Percentiles rank a stretch among this genome's conserved stretches.
phyloP scores from a whole-genome alignment of 2,888 invertebrate genomes.

The Phyto melanocephala region DNA sequence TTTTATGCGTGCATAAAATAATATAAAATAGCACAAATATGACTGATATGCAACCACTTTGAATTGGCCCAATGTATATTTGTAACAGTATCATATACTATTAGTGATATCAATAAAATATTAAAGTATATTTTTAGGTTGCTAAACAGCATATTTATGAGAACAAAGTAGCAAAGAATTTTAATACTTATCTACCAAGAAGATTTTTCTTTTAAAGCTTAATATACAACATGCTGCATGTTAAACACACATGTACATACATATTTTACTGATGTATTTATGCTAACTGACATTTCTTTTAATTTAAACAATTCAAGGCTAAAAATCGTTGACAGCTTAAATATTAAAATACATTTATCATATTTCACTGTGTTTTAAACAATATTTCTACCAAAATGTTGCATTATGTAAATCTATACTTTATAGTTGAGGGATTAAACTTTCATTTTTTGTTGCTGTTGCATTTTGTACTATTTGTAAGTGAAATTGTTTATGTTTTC shows the following conservation, averaged over 20 bases:
- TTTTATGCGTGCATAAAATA: too few relatives aligned
- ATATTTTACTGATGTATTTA: not conserved
- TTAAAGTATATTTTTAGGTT: not conserved
- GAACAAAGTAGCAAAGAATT: not conserved
- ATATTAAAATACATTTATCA: slow-evolving; percentile 49
- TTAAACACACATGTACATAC: not conserved
- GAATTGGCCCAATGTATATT: too few relatives aligned
- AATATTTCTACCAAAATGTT: not conserved
- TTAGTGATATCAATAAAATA: not conserved
- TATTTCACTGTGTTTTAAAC: slow-evolving; percentile 22
- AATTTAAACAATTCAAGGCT: slow-evolving; percentile 43
- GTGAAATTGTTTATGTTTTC: not conserved
- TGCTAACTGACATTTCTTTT: not conserved
- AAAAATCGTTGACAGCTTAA: slow-evolving; percentile 47
- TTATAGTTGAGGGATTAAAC: slow-evolving; percentile 37
- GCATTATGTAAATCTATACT: not conserved
- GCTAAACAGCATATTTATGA: not conserved
- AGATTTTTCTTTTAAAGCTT: not conserved
- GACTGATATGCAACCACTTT: too few relatives aligned
- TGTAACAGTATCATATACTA: too few relatives aligned
- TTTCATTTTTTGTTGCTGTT: slow-evolving; percentile 7
- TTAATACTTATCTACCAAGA: not conserved
- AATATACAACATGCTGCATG: not conserved
- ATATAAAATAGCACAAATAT: too few relatives aligned
- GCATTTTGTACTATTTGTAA: slow-evolving; percentile 4